Conservation (phyloP, 1,140 invertebrate genomes). For the Cydia pomonella region DNA sequence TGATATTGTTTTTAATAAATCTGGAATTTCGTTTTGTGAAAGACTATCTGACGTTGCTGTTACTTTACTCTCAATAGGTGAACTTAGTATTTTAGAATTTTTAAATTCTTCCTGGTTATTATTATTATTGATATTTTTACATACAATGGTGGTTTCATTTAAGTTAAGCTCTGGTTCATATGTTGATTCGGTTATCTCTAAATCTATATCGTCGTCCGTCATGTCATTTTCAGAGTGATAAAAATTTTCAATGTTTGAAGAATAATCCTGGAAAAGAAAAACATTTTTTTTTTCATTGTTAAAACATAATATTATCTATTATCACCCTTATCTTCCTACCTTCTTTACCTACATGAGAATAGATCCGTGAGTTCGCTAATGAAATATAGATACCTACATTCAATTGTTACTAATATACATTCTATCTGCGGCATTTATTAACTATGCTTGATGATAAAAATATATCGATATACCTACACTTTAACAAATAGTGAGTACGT, state of each 20-base stretch:
- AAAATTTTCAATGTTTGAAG: constrained; percentile 68
- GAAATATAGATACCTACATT: too few relatives aligned
- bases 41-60: constrained; percentile 44
- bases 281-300: too few relatives aligned
- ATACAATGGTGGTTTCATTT: constrained; percentile 41
- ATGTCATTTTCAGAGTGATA: constrained; percentile 77
- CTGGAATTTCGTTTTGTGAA: constrained; percentile 62
- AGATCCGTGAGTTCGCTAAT: too few relatives aligned
- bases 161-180: constrained; percentile 48
- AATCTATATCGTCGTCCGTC: constrained; percentile 73
- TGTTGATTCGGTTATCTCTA: constrained; percentile 56
- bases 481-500: neutral
- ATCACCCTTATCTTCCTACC: too few relatives aligned
- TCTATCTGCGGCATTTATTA: too few relatives aligned
- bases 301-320: too few relatives aligned
- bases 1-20: constrained; percentile 67
- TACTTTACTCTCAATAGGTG: constrained; percentile 38
- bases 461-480: neutral
- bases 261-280: constrained; percentile 65
- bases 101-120: constrained; percentile 46
- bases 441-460: neutral
- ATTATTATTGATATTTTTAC: constrained; percentile 52
- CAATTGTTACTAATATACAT: too few relatives aligned
- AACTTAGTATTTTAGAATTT: constrained; percentile 35
- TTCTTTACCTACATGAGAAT: too few relatives aligned